These are phyloP conservation scores for Ariopsis seemanni DNA, from an alignment of 2,113 vertebrate species.

Conservation along the genomic window DNA sequence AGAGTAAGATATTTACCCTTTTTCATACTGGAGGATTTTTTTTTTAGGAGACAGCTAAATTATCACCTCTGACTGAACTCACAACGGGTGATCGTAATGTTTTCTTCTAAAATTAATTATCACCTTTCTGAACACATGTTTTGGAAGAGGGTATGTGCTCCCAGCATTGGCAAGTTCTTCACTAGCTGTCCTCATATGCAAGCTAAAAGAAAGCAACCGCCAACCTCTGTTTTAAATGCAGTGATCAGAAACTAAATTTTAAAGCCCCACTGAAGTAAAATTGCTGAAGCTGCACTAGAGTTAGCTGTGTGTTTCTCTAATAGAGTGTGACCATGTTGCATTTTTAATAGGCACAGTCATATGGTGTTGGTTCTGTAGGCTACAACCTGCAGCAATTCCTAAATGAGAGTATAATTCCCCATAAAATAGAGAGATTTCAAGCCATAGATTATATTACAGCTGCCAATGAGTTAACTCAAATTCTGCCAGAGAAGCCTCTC, in stretches of 20 bases:
- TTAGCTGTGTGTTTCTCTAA: constrained; percentile 5
- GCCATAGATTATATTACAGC: constrained; percentile 5
- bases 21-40: not conserved
- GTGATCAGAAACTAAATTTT: not conserved
- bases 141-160: not conserved
- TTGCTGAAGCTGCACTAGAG: not conserved
- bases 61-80: not conserved
- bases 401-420: not conserved
- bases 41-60: not conserved
- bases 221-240: not conserved
- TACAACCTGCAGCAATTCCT: not conserved
- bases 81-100: not conserved
- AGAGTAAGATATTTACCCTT: not conserved
- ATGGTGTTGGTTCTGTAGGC: not conserved
- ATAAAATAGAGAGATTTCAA: not conserved
- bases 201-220: not conserved
- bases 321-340: constrained; percentile 5
- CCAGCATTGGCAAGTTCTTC: not conserved
- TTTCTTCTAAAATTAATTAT: constrained; percentile 21
- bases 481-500: not conserved
- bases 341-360: constrained; percentile 7
- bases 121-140: not conserved
- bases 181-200: not conserved
- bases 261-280: not conserved
- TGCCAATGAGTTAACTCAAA: not conserved